Conservation (phyloP, 2,888 invertebrate genomes). For the Mythimna impura region DNA sequence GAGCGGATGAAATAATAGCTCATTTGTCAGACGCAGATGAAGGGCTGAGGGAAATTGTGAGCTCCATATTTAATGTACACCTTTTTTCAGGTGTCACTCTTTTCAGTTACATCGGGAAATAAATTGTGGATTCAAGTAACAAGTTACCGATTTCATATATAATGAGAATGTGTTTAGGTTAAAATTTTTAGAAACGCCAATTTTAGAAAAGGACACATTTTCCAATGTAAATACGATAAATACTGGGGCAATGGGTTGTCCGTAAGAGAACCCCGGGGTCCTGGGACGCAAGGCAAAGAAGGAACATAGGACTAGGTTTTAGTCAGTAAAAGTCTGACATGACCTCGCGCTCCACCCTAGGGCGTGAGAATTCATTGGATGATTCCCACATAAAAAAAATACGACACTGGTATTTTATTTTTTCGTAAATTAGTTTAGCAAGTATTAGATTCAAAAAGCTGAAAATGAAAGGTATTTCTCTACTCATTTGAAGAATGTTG, state of each 20-base stretch:
- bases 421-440: too few species aligned
- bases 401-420: too few species aligned
- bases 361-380: too few species aligned
- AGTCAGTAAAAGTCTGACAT: too few species aligned
- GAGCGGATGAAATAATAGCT: conserved; percentile 61
- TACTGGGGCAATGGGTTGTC: too few species aligned
- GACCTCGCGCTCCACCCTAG: too few species aligned
- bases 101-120: conserved; percentile 43
- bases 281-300: too few species aligned
- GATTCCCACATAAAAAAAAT: too few species aligned
- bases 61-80: conserved; percentile 48
- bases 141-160: background rate
- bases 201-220: background rate
- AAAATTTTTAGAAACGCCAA: background rate
- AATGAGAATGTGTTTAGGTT: background rate
- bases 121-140: conserved; percentile 20
- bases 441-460: too few species aligned
- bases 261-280: too few species aligned
- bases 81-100: conserved; percentile 50
- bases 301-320: too few species aligned
- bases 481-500: background rate
- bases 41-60: conserved; percentile 47
- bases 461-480: background rate
- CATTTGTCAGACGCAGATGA: conserved; percentile 60
- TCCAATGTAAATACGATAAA: too few species aligned